A percentile compares a stretch with the other conserved stretches of the same genome.
Conservation (phyloP, 2,113 vertebrate genomes). For the Nettapus auritus region DNA sequence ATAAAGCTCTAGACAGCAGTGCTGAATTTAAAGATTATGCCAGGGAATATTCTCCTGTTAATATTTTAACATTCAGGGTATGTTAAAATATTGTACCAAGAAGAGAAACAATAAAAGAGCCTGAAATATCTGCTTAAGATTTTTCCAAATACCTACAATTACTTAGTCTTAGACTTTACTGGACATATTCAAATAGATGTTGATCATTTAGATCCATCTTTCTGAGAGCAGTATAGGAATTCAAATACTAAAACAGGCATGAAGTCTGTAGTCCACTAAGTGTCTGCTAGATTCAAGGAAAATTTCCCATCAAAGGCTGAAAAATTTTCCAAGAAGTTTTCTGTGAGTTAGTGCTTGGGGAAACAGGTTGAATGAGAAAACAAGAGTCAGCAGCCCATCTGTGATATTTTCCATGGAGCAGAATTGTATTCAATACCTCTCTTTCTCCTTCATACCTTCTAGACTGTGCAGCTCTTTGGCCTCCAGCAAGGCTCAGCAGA, state of each 20-base stretch:
- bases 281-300: not conserved
- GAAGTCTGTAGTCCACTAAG: not conserved
- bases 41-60: not conserved
- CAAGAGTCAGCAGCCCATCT: not conserved
- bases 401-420: not conserved
- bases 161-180: not conserved
- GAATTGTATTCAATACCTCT: not conserved
- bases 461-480: not conserved
- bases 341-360: not conserved
- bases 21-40: not conserved
- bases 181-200: not conserved
- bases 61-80: too few species aligned
- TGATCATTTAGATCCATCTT: not conserved
- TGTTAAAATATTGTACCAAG: not conserved
- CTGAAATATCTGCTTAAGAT: not conserved
- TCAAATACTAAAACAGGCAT: not conserved
- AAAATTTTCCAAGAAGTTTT: not conserved
- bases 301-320: not conserved
- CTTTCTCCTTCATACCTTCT: not conserved
- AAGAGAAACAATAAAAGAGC: not conserved
- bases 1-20: not conserved
- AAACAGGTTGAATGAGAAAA: not conserved
- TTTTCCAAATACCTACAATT: not conserved
- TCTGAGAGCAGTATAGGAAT: not conserved
- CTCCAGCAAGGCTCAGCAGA: not conserved